Evolutionary conservation across 2,888 invertebrate genomes (phyloP), one percentile per base, ranked within the genome.

Genomic region (Thymelicus lineola): DNA sequence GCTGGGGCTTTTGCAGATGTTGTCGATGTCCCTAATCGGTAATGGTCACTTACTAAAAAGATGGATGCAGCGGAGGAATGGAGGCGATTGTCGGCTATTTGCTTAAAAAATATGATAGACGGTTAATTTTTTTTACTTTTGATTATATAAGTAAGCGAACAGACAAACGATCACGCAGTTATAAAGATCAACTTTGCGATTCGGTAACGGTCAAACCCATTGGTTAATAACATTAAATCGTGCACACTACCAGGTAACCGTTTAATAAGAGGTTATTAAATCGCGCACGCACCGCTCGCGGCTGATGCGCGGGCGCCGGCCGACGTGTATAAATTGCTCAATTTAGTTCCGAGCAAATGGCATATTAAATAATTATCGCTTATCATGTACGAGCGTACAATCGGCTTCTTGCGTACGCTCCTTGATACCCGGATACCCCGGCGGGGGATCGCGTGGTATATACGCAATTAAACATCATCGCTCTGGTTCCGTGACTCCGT

Each of bases 281-380:
- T 73, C 75, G 74, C 77, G 80, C 80, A 82, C 82, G 80, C 80
- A 78, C 75, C 62, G 71, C 70, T 71, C 70, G 71, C 64, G 74
- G 71, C 60, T 45, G 38, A 63, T 72, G 77, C 81, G 76, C 78
- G 73, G 73, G 75, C 77, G 77, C 72, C 74, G 74, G 76, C 71
- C 75, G 85, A 84, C 84, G 79, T 84, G 81, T 81, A 89, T 90
- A 92, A 90, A 92, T 91, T 91, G 90, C 90, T 92, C 90, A 92
- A 93, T 92, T 90, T 86, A 78, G 85, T 84, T 77, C 75, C 75
- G 77, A 85, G 85, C 86, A 86, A 89, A 89, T 84, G 85, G 86
- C 85, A 84, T 86, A 88, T 90, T 87, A 88, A 91, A 90, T 91
- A 87, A 91, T 87, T 86, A 87, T 82, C 76, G 81, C 81, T 77